These are phyloP conservation scores for Eurytoma californica DNA, from an alignment of 2,888 invertebrate genomes.

Conservation along the genomic window DNA sequence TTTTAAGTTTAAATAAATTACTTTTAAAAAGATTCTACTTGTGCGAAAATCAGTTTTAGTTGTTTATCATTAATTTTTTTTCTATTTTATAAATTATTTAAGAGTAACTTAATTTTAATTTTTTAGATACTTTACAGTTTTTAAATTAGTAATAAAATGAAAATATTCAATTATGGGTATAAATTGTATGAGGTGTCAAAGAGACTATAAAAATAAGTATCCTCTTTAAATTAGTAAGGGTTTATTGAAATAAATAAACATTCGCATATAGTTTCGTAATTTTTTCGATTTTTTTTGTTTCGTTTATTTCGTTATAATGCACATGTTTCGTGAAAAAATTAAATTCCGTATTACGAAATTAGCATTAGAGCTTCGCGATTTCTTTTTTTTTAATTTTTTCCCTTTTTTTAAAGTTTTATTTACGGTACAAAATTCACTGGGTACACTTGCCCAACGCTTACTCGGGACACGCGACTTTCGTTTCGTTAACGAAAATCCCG, in stretches of 20 bases:
- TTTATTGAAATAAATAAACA: slow-evolving; percentile 42
- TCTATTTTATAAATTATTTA: no score
- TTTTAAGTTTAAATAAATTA: no score
- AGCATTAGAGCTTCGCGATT: slow-evolving; percentile 65
- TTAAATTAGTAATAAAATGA: no score
- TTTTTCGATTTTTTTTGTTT: slow-evolving; percentile 74
- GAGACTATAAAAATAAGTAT: neutral
- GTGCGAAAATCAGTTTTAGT: no score
- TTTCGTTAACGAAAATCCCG: slow-evolving; percentile 24
- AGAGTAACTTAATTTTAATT: no score
- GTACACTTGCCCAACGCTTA: slow-evolving; percentile 45
- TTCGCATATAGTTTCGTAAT: slow-evolving; percentile 56
- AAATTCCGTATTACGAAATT: slow-evolving; percentile 75
- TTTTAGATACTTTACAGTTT: no score
- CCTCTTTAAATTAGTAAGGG: slow-evolving; percentile 13
- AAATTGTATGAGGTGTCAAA: slow-evolving; percentile 38
- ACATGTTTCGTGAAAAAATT: slow-evolving; percentile 76
- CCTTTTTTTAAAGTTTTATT: slow-evolving; percentile 51
- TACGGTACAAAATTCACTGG: slow-evolving; percentile 58
- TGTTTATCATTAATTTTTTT: no score
- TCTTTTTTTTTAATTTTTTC: slow-evolving; percentile 47
- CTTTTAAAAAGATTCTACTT: no score
- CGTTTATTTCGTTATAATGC: slow-evolving; percentile 75
- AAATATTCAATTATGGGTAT: no score
- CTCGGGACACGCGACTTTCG: slow-evolving; percentile 15